A percentile compares a stretch with the other conserved stretches of the same genome.
Evolutionary conservation across 2,113 vertebrate species (phyloP).

Genomic region (Myocastor coypus): DNA sequence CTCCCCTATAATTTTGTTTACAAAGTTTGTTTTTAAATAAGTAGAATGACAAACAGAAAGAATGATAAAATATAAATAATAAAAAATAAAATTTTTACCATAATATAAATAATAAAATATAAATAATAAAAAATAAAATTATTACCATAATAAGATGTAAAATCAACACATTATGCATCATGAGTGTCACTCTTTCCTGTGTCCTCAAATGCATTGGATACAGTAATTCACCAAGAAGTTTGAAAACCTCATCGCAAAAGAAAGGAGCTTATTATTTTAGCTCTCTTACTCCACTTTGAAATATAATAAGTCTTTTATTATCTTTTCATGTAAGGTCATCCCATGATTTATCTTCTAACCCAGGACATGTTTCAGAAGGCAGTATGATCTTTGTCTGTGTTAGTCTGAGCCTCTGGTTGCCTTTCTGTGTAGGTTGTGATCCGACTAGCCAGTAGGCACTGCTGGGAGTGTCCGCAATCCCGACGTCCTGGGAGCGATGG

Average conservation of each 20-base stretch:
- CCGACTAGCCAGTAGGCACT: not conserved
- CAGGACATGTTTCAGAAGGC: not conserved
- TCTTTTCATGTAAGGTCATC: not conserved
- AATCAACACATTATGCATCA: not conserved
- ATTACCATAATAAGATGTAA: not conserved
- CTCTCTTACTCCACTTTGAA: not conserved
- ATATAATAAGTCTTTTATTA: conserved; percentile 44
- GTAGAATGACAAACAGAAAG: too few relatives aligned
- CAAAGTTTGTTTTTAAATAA: too few relatives aligned
- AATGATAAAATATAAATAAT: too few relatives aligned
- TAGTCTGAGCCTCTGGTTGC: not conserved
- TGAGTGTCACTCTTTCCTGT: conserved; percentile 10
- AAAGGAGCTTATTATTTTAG: conserved; percentile 51
- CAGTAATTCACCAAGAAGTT: not conserved
- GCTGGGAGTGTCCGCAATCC: not conserved
- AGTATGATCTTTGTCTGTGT: not conserved
- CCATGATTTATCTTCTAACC: conserved; percentile 39
- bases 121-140: too few relatives aligned
- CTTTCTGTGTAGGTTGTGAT: not conserved
- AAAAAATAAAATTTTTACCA: too few relatives aligned
- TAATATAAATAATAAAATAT: too few relatives aligned
- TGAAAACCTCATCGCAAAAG: conserved; percentile 24
- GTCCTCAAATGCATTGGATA: conserved; percentile 16
- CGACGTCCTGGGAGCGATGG: not conserved
- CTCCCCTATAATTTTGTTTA: too few relatives aligned